Evolutionary conservation across 1,140 invertebrate species (phyloP), one percentile per base, ranked within the genome.

Genomic region (Drosophila watanabei): DNA sequence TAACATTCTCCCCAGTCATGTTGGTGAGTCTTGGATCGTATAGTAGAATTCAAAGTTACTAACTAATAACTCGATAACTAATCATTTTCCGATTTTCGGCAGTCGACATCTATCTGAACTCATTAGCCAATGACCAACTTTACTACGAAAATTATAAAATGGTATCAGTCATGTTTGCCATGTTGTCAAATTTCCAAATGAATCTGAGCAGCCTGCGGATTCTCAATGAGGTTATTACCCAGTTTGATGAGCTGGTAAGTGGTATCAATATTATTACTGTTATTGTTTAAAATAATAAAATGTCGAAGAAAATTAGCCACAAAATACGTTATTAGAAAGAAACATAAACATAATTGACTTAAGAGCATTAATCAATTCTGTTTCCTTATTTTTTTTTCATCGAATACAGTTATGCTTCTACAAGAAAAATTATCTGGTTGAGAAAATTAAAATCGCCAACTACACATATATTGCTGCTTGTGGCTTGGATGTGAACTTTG

Each of bases 381-480:
- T 24, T 24, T 24, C 24, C 24, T 24, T 24, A 2, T 24, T 24
- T 24, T 24, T 24, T 8, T 4, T 41, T 14, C 13, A 2, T 28
- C 14, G 2, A 9, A 13, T n/a, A 5, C 9, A 80, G 78, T 37
- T 80, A 24, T 13, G 45, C 3, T 48, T 60, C 45, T 89, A 89
- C 33, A 82, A 48, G 28, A 56, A 72, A 6, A 59, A 66, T 28
- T 86, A 54, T 16, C 24, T 65, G 14, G 86, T 89, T n/a, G 97
- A 98, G 86, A 98, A 98, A 94, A 99, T 99, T 11, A 99, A 99
- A 94, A 96, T 98, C 48, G 97, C 98, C 39, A 96, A 98, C 35
- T 97, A 97, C 93, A 98, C 98, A 0, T 99, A 98, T 87, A 98
- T 99, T 98, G 98, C 97, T 9, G 98, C 97, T 0, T 98, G 97